Percentiles rank a stretch among this genome's conserved stretches.
Conservation (phyloP, 2,113 vertebrate species). For the Melanotaenia duboulayi region DNA sequence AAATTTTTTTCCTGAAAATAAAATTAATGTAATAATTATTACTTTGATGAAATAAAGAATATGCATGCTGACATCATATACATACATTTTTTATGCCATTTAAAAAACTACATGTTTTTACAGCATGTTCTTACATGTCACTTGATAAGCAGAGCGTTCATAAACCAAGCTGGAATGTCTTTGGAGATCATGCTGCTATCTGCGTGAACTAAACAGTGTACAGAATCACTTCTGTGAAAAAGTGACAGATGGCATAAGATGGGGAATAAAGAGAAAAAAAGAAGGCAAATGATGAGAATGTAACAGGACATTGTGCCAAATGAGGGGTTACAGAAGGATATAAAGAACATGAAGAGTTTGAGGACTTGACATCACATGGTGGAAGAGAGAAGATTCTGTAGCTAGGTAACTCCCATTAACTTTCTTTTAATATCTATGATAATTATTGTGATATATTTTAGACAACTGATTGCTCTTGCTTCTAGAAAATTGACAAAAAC, state of each 20-base stretch:
- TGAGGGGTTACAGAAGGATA: conserved; percentile 37
- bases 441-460: neutral
- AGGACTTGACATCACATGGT: conserved; percentile 23
- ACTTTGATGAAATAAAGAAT: too few relatives aligned
- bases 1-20: too few relatives aligned
- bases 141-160: neutral
- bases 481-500: too few relatives aligned
- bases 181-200: neutral
- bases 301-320: conserved; percentile 36
- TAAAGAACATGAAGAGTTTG: conserved; percentile 11
- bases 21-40: too few relatives aligned
- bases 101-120: neutral
- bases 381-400: neutral
- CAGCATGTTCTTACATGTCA: neutral
- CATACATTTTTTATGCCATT: neutral
- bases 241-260: conserved; percentile 63
- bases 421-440: neutral
- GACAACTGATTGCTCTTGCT: neutral
- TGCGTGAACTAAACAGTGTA: conserved; percentile 17
- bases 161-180: conserved; percentile 2
- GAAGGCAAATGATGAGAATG: conserved; percentile 34
- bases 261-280: conserved; percentile 16
- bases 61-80: too few relatives aligned
- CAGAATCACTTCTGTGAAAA: conserved; percentile 46
- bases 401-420: neutral